Conservation (phyloP, 1,140 invertebrate genomes). For the Pogonognathellus flavescens region DNA sequence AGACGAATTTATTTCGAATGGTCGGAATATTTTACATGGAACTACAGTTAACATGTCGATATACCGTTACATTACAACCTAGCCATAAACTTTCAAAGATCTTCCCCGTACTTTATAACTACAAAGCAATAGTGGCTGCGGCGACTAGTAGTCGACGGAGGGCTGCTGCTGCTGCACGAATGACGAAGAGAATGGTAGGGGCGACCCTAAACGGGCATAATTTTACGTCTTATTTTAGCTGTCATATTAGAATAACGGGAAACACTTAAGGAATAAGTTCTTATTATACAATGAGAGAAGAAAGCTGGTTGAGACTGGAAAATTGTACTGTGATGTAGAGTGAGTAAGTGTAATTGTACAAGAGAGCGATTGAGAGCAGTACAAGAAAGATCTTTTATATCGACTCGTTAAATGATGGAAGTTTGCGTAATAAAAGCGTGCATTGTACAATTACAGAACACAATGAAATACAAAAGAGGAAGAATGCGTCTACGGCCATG, state of each 20-base stretch:
- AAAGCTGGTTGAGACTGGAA: background rate
- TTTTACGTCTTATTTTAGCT: background rate
- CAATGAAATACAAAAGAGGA: background rate
- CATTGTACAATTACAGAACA: constrained; percentile 5
- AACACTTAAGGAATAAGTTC: constrained; percentile 7
- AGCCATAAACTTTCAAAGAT: too few relatives aligned
- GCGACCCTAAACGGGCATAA: background rate
- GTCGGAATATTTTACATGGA: background rate
- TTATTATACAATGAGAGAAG: background rate
- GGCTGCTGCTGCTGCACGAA: background rate
- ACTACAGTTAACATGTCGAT: background rate
- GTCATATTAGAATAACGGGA: background rate
- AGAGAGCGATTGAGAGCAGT: background rate
- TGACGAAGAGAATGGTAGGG: background rate
- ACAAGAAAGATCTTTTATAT: constrained; percentile 16
- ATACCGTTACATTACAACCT: background rate
- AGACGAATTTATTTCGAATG: background rate
- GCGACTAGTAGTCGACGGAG: too few relatives aligned
- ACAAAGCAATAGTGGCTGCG: background rate
- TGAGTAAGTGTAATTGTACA: background rate
- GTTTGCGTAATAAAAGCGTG: constrained; percentile 28
- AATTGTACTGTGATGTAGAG: background rate
- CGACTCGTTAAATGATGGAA: constrained; percentile 16
- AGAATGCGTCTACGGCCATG: background rate
- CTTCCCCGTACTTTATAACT: background rate